These are phyloP conservation scores for Thalassoma bifasciatum DNA, from an alignment of 2,113 vertebrate species.

Conservation along the genomic window DNA sequence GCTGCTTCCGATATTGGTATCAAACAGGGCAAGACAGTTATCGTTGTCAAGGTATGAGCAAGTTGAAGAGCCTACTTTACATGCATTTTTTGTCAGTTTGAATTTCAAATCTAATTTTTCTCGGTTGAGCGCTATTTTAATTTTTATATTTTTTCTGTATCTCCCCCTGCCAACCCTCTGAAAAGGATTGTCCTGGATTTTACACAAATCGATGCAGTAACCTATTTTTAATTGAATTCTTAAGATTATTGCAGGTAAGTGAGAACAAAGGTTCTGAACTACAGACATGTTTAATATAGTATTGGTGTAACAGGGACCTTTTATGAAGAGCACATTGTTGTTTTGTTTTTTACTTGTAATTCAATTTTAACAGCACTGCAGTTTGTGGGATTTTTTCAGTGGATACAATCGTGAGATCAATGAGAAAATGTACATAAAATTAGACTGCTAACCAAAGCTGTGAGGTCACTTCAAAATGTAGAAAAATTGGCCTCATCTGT, in stretches of 20 bases:
- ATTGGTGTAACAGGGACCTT: too few species aligned
- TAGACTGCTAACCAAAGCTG: too few species aligned
- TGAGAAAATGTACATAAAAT: too few species aligned
- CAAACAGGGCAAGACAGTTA: background rate
- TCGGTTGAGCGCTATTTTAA: background rate
- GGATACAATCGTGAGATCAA: too few species aligned
- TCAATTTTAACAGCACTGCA: too few species aligned
- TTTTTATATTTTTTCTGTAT: background rate
- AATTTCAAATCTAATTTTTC: background rate
- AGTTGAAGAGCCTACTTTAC: background rate
- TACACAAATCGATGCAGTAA: background rate
- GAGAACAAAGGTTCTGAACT: background rate
- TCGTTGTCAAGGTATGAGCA: background rate
- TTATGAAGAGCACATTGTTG: too few species aligned
- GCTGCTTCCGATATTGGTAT: background rate
- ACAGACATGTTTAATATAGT: too few species aligned
- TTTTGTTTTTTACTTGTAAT: too few species aligned
- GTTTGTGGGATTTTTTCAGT: too few species aligned
- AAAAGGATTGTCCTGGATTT: background rate
- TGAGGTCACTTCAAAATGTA: too few species aligned
- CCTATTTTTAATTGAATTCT: background rate
- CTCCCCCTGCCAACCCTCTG: background rate
- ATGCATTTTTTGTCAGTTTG: too few species aligned
- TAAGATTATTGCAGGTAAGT: background rate
- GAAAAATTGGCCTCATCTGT: too few species aligned